phyloP scores from a whole-genome alignment of 2,113 vertebrate genomes.

The Alosa alosa region DNA sequence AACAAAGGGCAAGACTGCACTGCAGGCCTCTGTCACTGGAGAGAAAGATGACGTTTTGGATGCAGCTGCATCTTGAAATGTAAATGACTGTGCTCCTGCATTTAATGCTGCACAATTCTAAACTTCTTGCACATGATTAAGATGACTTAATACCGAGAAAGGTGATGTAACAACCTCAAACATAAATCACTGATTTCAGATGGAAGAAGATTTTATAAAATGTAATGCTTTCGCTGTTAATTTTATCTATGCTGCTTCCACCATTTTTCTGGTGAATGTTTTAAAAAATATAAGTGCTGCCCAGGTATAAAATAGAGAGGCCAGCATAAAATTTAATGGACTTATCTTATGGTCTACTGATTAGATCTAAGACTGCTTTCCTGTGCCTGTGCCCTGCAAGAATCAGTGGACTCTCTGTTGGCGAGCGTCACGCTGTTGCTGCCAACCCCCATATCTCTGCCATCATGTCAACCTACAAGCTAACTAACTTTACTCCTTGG shows the following conservation, averaged over 20 bases:
- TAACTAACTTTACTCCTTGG: conserved; percentile 57
- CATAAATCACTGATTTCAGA: background rate
- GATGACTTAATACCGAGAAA: background rate
- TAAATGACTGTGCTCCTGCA: background rate
- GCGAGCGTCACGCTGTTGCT: conserved; percentile 48
- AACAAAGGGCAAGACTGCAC: conserved; percentile 38
- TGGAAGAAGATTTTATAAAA: background rate
- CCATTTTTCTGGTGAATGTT: conserved; percentile 23
- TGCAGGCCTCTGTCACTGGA: conserved; percentile 24
- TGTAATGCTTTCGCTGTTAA: background rate
- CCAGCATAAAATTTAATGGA: conserved; percentile 56
- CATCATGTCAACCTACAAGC: conserved; percentile 54
- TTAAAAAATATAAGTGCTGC: conserved; percentile 37
- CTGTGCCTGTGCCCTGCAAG: conserved; percentile 45
- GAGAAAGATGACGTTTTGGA: background rate
- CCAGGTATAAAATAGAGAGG: conserved; percentile 37
- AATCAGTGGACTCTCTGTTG: conserved; percentile 45
- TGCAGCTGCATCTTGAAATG: background rate
- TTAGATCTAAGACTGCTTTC: conserved; percentile 50
- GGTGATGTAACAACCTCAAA: background rate
- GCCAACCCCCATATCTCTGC: conserved; percentile 59
- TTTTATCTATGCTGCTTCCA: background rate
- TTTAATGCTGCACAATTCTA: background rate
- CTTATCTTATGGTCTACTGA: conserved; percentile 56
- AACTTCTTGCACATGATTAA: background rate